Evolutionary conservation across 2,888 invertebrate genomes (phyloP), one percentile per base, ranked within the genome.

Genomic region (Ctenicera cuprea): DNA sequence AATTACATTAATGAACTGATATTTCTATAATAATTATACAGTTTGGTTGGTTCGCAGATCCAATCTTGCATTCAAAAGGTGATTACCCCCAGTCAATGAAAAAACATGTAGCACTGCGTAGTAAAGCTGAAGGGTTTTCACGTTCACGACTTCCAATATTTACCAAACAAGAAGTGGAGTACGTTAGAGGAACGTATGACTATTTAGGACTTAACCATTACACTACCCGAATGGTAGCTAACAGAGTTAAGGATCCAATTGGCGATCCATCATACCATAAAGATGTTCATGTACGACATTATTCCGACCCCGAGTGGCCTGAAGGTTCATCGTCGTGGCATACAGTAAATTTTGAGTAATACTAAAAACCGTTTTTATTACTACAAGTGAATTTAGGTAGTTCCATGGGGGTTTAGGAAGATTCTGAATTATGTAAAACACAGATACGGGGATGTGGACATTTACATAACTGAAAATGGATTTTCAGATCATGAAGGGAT

Each of bases 131-230:
- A 83, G 90, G 91, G 5, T 92, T 89, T 78, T 81, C 86, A 0
- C 86, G 89, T n/a, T 92, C 93, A 0, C 89, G 93, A 9, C 87
- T 94, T 1, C 93, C 93, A 0, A 82, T 81, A 71, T 92, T 93
- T 81, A 91, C 91, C 0, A 45, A 81, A 0, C 88, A 90, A 18
- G 93, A 94, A 87, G 87, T 93, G 7, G 83, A 86, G 5, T 86
- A 88, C 66, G 89, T 94, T 22, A 86, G 85, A 43, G 91, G 89
- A 0, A 91, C 93, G 0, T 88, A 89, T 0, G 95, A 96, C 83
- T 94, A 92, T 85, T 87, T 95, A 63, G 94, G 93, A 0, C 83
- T 95, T 14, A 95, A 95, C 83, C 90, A 92, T 71, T 96, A 95
- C 83, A 92, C 94, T 0, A 89, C 91, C 0, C n/a, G 9, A 1